Evolutionary conservation across 2,797 vertebrate species (phyloP), one percentile per base, ranked within the genome.

Genomic region (Chrosomus eos): DNA sequence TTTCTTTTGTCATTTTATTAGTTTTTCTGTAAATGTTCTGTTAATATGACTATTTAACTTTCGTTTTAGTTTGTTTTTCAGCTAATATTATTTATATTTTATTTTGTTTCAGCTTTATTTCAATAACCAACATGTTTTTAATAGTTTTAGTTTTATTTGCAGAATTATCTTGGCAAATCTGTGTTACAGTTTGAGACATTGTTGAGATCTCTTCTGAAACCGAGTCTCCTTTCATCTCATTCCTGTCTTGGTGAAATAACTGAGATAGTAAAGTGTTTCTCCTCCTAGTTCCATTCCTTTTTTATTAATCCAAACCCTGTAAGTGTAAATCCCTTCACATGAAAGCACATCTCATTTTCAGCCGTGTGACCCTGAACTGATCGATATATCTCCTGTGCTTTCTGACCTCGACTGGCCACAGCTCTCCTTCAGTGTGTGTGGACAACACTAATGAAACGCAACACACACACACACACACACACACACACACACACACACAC

Each of bases 351-450:
- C 62, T 64, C 26, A 64, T 1, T 64, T 64, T 18, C 62, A 31
- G 28, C 74, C 7, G 53, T 5, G 31, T 60, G 74, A 38, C 60
- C 36, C 66, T 38, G 66, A 38, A 38, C 66, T 11, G 45, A 67
- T 80, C 14, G 19, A 67, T 80, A 9, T n/a, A 58, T 28, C 14
- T 16, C 7, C n/a, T 36, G 78, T 23, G 62, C 19, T 66, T 14
- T 53, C 43, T 80, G 62, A 80, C 78, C 62, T 81, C 19, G 23
- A 7, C 19, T n/a, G 62, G 48, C 13, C 74, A 55, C 31, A 58
- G 73, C 45, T 19, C 79, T 38, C 5, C 2, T 38, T 70, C 66
- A 11, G 19, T 21, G 51, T 70, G 23, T 81, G 28, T 70, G 31
- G 45, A 55, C 31, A n/a, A 11, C 5, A 5, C 51, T 81, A 36